Evolutionary conservation across 2,797 vertebrate species (phyloP), one percentile per base, ranked within the genome.

Genomic region (Heteromormyrus szaboi): DNA sequence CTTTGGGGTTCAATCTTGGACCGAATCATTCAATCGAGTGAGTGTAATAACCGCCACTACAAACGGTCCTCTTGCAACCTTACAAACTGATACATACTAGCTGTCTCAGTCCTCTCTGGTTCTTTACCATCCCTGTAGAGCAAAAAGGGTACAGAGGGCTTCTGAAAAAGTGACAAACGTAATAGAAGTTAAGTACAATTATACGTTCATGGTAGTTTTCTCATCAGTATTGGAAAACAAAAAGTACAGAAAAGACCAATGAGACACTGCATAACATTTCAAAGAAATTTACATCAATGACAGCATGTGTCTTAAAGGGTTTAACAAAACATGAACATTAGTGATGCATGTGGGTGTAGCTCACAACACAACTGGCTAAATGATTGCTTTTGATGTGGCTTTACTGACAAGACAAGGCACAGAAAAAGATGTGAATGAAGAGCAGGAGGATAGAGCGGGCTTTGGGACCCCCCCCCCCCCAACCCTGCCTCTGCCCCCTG

Each of bases 331-430:
- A 56, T 86, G 54, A 56, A 41, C 25, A n/a, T 86, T 56, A 86
- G 12, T 59, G 85, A 86, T 59, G 25, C 29, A 54, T 37, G 14
- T 59, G 33, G 85, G 17, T 86, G 85, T 19, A 41, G 33, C 29
- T 53, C 17, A 41, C 25, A 25, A 44, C 17, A 87, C 86, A 41
- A 88, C 37, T 44, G 94, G 93, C 93, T 93, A 93, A 94, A 94
- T 93, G 93, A 95, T 94, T 94, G 94, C 93, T 94, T 92, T 94
- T 91, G 90, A 93, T 87, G 90, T 91, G 94, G 94, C 94, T 94
- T 93, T 93, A 93, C 93, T 90, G 89, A 93, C 93, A 91, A 94
- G 94, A 95, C 93, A 96, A 96, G 95, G 95, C 95, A 96, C 95
- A 46, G 92, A 93, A 94, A 92, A 85, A 92, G 91, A 92, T 88